Conservation (phyloP, 2,888 invertebrate genomes). For the Cyclophora punctaria region DNA sequence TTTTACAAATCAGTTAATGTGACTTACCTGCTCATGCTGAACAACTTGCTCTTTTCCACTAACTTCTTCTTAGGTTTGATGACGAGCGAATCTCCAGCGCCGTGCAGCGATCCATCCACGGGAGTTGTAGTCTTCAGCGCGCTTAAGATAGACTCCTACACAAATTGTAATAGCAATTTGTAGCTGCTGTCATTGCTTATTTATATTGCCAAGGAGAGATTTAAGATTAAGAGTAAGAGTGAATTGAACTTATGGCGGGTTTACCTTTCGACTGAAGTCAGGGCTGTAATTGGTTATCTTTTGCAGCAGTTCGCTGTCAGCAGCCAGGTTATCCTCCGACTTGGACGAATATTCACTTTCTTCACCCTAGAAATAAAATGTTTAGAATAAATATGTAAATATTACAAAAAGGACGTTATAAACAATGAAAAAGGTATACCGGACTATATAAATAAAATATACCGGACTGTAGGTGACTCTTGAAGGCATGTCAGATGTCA, state of each 20-base stretch:
- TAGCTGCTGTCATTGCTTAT: no score
- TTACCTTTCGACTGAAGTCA: slow-evolving; percentile 36
- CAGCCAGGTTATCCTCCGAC: slow-evolving; percentile 27
- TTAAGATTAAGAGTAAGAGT: no score
- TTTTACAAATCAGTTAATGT: not conserved
- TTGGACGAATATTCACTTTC: not conserved
- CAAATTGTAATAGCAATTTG: no score
- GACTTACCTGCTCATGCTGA: slow-evolving; percentile 30
- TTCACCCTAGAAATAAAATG: not conserved
- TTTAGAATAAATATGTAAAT: not conserved
- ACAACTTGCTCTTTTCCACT: slow-evolving; percentile 33
- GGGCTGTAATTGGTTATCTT: slow-evolving; percentile 55
- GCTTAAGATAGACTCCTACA: slow-evolving; percentile 29
- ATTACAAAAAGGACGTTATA: no score
- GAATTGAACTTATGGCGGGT: not conserved
- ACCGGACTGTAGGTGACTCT: no score
- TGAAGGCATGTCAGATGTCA: no score
- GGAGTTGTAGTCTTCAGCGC: slow-evolving; percentile 39
- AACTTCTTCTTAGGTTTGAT: slow-evolving; percentile 4
- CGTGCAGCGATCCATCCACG: slow-evolving; percentile 40
- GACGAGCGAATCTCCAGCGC: slow-evolving; percentile 47
- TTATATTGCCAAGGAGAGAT: no score
- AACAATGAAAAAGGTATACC: no score
- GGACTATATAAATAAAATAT: no score
- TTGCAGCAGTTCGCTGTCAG: slow-evolving; percentile 58